Base-by-base conservation (phyloP, 2,888 invertebrate genomes). In the Luffia ferchaultella region DNA sequence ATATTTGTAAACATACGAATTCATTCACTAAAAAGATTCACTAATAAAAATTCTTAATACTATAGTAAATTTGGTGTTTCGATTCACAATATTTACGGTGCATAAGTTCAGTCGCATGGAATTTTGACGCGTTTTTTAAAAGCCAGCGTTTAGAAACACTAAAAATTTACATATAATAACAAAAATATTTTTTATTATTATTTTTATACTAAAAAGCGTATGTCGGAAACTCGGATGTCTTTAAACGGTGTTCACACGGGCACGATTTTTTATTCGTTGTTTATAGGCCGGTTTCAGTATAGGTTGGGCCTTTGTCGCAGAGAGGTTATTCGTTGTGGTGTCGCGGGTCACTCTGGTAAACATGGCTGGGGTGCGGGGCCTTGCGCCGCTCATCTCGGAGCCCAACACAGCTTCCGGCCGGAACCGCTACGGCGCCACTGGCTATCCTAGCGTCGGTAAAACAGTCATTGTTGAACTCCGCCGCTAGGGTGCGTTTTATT, bases 271-370 rank as follows among this genome's bases (percentile, higher is more conserved):
- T 30, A 30, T 30, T 30, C 30, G 30, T 30, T 30, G 30, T 12
- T 3, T 12, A 12, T 12, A n/a, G 30, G 30, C 30, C 30, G 30
- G 30, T 12, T n/a, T n/a, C 30, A 12, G 30, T 30, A n/a, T 12
- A 12, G 30, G 30, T 12, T 30, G 5, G 30, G 30, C 30, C 30
- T 30, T 3, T 30, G 30, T 30, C 30, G 72, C 19, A 18, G 19
- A 42, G 42, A 79, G 79, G 80, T 80, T 82, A 79, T 76, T 79
- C 77, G 79, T 78, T 78, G 80, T 78, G 30, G 5, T 3, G 30
- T 12, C 5, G 30, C 30, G 30, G 30, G 30, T 30, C 30, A 30
- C 30, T 40, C 73, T 73, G 70, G 82, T 82, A 80, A 80, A 79
- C 82, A 83, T 82, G 79, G 79, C 80, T 78, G 30, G 12, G 12